Percentiles rank a stretch among this genome's conserved stretches.
Conservation (phyloP, 2,797 vertebrate genomes). For the Amniataba percoides region DNA sequence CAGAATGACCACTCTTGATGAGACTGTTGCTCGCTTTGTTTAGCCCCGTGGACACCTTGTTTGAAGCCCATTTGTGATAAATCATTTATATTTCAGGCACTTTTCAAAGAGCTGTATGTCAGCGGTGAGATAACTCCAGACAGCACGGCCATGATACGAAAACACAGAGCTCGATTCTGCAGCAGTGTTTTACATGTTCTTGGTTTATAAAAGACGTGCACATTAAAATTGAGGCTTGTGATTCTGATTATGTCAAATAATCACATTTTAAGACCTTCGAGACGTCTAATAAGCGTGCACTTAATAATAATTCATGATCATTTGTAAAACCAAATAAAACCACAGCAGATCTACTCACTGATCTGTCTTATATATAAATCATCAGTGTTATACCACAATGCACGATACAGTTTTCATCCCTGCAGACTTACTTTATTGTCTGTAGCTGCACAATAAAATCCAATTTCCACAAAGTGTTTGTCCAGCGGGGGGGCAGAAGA, state of each 20-base stretch:
- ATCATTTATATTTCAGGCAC: constrained; percentile 37
- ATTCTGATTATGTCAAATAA: background rate
- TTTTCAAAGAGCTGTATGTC: constrained; percentile 44
- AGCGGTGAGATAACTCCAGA: constrained; percentile 10
- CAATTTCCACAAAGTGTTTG: background rate
- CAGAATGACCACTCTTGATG: constrained; percentile 68
- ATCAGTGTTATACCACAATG: too few relatives aligned
- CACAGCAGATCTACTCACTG: background rate
- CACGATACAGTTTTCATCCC: background rate
- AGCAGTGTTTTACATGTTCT: background rate
- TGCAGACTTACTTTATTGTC: background rate
- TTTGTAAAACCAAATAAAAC: background rate
- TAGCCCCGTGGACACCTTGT: constrained; percentile 60
- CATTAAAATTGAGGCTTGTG: background rate
- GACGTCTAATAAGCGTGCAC: background rate
- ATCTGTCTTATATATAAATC: background rate
- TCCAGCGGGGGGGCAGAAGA: background rate
- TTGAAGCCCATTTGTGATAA: constrained; percentile 33
- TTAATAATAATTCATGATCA: background rate
- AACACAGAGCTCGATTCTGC: background rate
- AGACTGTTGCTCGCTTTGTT: constrained; percentile 61
- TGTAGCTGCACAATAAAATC: background rate
- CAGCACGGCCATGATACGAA: background rate
- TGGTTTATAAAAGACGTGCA: background rate
- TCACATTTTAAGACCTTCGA: background rate